phyloP scores from a whole-genome alignment of 2,113 vertebrate species.

The Crypturellus undulatus region DNA sequence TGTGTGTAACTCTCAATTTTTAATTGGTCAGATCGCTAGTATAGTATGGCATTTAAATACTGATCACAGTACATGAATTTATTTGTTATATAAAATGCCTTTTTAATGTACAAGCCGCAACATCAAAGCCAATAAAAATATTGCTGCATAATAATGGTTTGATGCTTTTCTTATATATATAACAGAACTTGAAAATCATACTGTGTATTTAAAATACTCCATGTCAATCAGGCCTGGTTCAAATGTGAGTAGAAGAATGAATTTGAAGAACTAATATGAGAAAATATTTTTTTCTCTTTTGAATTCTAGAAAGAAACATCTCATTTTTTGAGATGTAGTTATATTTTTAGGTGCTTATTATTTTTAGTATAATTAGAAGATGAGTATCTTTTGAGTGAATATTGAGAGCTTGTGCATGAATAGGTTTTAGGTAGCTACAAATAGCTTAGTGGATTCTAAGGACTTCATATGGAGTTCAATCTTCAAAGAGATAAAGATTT shows the following conservation, averaged over 20 bases:
- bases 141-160: conserved; percentile 75
- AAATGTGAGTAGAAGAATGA: conserved; percentile 73
- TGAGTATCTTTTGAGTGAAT: conserved; percentile 47
- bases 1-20: conserved; percentile 64
- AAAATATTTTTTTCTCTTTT: conserved; percentile 51
- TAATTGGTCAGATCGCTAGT: conserved; percentile 52
- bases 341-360: conserved; percentile 30
- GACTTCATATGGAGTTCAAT: background rate
- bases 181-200: background rate
- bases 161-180: conserved; percentile 78
- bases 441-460: background rate
- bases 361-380: conserved; percentile 2
- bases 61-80: conserved; percentile 46
- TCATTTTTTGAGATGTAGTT: conserved; percentile 31
- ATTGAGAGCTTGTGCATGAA: conserved; percentile 83
- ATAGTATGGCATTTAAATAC: conserved; percentile 63
- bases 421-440: conserved; percentile 60
- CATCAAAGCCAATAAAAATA: conserved; percentile 84
- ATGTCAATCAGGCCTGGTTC: conserved; percentile 82
- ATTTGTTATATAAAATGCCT: conserved; percentile 68
- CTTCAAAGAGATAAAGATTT: background rate
- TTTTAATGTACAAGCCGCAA: conserved; percentile 84
- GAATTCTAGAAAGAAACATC: conserved; percentile 51
- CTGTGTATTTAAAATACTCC: conserved; percentile 18
- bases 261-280: conserved; percentile 46